phyloP scores from a whole-genome alignment of 2,113 vertebrate genomes.

The Lynx canadensis region DNA sequence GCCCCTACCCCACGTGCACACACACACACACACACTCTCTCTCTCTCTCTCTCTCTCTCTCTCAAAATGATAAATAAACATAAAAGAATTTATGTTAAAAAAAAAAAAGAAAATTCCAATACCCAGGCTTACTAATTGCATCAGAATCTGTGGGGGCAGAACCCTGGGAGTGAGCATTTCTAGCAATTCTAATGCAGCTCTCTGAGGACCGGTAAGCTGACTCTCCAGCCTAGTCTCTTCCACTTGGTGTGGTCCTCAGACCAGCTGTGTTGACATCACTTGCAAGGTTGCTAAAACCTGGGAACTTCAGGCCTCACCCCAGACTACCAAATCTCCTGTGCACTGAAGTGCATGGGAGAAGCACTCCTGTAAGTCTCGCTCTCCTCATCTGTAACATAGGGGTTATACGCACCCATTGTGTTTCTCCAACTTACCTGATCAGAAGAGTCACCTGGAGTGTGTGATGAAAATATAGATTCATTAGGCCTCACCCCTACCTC shows the following conservation, averaged over 20 bases:
- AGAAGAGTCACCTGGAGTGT: background rate
- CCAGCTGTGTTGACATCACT: background rate
- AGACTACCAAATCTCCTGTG: background rate
- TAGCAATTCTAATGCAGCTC: background rate
- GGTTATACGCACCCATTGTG: background rate
- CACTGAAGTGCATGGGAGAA: background rate
- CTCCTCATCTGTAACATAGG: background rate
- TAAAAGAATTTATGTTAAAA: too few relatives aligned
- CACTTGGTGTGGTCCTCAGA: background rate
- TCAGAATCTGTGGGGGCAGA: background rate
- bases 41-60: too few relatives aligned
- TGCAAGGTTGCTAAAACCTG: background rate
- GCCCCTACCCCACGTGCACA: too few relatives aligned
- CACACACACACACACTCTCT: too few relatives aligned
- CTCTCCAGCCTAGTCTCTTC: background rate
- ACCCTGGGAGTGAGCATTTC: background rate
- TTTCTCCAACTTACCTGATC: background rate
- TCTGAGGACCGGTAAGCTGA: background rate
- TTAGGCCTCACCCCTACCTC: background rate
- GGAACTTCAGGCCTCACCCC: background rate
- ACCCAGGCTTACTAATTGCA: background rate
- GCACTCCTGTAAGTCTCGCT: background rate
- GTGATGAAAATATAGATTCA: background rate
- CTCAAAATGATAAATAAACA: too few relatives aligned
- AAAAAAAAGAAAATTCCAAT: background rate